Evolutionary conservation across 2,113 vertebrate species (phyloP).

Genomic region (Phoenicopterus ruber): DNA sequence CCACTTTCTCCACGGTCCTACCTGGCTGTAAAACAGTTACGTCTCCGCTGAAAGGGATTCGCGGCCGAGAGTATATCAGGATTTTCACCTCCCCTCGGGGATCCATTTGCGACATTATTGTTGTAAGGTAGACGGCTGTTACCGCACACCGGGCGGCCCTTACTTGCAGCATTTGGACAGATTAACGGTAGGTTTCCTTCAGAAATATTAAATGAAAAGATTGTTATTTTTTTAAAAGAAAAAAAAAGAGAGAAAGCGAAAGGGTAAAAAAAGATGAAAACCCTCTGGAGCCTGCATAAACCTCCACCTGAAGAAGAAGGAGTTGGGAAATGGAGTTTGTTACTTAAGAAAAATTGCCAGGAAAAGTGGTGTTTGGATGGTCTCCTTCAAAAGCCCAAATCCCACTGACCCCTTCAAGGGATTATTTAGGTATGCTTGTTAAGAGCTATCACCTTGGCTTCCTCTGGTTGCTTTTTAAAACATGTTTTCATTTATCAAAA

Average conservation of each 20-base stretch:
- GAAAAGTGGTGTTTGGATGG: background rate
- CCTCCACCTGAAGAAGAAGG: background rate
- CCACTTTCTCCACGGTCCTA: rapidly evolving
- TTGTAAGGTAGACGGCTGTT: background rate
- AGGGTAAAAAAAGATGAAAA: background rate
- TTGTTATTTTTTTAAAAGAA: background rate
- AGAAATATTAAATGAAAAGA: background rate
- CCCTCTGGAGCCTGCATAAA: background rate
- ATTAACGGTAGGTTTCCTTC: background rate
- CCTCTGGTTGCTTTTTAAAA: background rate
- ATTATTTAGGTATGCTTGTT: background rate
- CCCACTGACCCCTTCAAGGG: background rate
- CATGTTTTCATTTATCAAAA: background rate
- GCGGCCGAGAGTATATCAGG: rapidly evolving
- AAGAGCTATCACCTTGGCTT: background rate
- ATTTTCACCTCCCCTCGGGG: background rate
- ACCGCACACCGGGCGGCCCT: background rate
- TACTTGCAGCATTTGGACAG: background rate
- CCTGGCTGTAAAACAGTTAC: background rate
- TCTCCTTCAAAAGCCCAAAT: background rate
- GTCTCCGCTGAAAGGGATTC: background rate
- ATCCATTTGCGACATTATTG: background rate
- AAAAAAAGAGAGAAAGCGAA: background rate
- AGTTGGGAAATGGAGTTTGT: background rate
- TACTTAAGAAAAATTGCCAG: background rate